Evolutionary conservation across 2,888 invertebrate species (phyloP).

Genomic region (Orthosia gracilis): DNA sequence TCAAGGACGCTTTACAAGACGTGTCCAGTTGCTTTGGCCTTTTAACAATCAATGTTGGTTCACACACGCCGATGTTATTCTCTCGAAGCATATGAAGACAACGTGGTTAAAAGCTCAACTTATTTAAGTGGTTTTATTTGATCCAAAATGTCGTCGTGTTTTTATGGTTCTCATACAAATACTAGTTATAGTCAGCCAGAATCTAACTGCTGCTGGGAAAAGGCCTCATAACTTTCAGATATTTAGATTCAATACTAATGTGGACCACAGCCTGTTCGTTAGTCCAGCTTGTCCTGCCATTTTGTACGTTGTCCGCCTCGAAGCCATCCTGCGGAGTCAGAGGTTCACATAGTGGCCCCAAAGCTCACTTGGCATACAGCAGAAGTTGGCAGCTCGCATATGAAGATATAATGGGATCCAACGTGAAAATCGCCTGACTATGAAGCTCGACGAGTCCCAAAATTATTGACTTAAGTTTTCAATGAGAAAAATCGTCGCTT

Average conservation of each 20-base stretch:
- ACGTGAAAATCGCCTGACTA: not conserved
- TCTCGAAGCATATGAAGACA: not conserved
- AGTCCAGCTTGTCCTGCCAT: not conserved
- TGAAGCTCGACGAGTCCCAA: not conserved
- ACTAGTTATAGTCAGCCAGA: not conserved
- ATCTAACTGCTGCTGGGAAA: not conserved
- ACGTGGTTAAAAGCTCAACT: not conserved
- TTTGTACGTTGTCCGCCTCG: not conserved
- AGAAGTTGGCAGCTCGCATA: not conserved
- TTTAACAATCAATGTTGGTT: not conserved
- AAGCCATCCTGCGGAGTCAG: not conserved
- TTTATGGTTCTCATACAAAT: too few species aligned
- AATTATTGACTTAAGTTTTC: not conserved
- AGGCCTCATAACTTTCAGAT: not conserved
- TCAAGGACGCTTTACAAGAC: constrained; percentile 30
- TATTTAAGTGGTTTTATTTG: not conserved
- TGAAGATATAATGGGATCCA: too few species aligned
- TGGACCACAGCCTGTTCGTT: not conserved
- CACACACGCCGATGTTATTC: not conserved
- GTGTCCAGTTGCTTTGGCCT: constrained; percentile 4
- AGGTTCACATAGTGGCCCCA: not conserved
- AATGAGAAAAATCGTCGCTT: not conserved
- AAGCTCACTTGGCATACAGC: not conserved
- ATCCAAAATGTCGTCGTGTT: not conserved
- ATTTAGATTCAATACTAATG: not conserved